These are phyloP conservation scores for Meloidogyne floridensis DNA, from an alignment of 1,140 invertebrate species.

Conservation along the genomic window DNA sequence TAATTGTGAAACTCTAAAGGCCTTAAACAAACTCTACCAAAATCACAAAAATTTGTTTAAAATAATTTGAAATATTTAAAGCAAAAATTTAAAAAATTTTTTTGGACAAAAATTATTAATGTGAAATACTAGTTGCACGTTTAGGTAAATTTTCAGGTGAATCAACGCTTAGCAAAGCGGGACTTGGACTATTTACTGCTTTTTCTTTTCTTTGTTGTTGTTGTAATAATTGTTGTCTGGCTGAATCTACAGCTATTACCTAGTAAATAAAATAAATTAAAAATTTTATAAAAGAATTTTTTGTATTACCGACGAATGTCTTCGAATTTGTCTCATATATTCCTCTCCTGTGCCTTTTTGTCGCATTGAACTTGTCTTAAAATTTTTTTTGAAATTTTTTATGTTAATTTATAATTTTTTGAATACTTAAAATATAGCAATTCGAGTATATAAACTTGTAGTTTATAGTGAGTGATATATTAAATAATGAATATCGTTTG, in stretches of 20 bases:
- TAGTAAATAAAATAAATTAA: neutral
- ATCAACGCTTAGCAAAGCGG: constrained; percentile 8
- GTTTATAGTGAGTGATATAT: too few relatives aligned
- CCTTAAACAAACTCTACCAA: neutral
- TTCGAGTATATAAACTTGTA: too few relatives aligned
- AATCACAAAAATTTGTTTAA: neutral
- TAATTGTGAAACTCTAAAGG: too few relatives aligned
- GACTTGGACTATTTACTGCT: neutral
- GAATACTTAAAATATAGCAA: too few relatives aligned
- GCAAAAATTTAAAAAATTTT: neutral
- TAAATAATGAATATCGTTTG: too few relatives aligned
- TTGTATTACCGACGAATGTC: constrained; percentile 28
- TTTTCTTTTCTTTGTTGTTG: constrained; percentile 8
- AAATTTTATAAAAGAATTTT: neutral
- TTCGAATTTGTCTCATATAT: constrained; percentile 26
- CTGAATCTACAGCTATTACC: constrained; percentile 27
- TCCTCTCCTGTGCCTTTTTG: constrained; percentile 23
- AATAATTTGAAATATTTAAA: neutral
- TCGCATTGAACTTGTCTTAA: constrained; percentile 22
- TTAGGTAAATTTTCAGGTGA: constrained; percentile 11
- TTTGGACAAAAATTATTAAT: neutral
- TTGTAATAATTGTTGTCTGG: constrained; percentile 17
- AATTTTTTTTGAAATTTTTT: neutral
- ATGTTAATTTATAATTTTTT: neutral
- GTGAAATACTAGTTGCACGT: constrained; percentile 22